phyloP scores from a whole-genome alignment of 2,113 vertebrate species.

The Diadophis punctatus region DNA sequence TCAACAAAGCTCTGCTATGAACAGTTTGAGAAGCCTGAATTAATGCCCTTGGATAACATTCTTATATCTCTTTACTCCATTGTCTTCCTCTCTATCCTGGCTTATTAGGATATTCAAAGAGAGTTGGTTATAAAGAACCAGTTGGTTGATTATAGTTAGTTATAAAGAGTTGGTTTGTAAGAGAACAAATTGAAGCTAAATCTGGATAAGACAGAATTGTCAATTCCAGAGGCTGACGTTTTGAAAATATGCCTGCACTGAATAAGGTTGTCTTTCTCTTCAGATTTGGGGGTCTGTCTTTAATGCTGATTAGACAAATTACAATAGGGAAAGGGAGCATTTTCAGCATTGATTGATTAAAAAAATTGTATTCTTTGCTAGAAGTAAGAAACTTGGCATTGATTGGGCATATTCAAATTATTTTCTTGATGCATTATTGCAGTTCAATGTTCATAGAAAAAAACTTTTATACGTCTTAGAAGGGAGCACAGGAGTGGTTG shows the following conservation, averaged over 20 bases:
- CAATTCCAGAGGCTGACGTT: not conserved
- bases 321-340: not conserved
- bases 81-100: not conserved
- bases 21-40: not conserved
- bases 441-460: not conserved
- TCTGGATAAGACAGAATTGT: not conserved
- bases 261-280: not conserved
- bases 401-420: not conserved
- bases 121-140: not conserved
- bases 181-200: not conserved
- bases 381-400: not conserved
- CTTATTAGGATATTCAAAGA: not conserved
- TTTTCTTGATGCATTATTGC: not conserved
- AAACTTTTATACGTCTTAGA: not conserved
- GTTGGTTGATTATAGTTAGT: too few species aligned
- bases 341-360: not conserved
- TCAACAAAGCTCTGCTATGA: not conserved
- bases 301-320: not conserved
- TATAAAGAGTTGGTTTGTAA: too few species aligned
- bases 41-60: not conserved
- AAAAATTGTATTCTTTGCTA: not conserved
- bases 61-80: not conserved
- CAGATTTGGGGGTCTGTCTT: not conserved
- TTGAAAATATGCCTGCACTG: not conserved
- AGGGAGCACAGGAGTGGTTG: not conserved